A percentile compares a stretch with the other conserved stretches of the same genome.
Evolutionary conservation across 2,113 vertebrate species (phyloP).

Genomic region (Oophaga pumilio): DNA sequence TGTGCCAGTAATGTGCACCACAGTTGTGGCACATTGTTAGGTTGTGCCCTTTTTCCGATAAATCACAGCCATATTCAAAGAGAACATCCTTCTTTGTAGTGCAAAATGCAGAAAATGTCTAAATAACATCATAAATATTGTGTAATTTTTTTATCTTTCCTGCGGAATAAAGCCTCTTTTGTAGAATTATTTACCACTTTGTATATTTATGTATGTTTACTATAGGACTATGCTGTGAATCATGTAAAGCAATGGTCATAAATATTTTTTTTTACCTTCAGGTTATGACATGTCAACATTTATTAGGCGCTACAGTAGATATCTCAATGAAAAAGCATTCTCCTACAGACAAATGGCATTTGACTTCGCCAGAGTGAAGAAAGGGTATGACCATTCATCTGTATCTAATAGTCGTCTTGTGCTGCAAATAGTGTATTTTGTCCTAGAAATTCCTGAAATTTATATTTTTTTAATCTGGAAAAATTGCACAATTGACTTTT

Average conservation of each 20-base stretch:
- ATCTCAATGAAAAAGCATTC: slow-evolving; percentile 98
- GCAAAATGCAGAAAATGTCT: no score
- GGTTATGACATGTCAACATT: slow-evolving; percentile 97
- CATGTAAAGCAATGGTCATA: background rate
- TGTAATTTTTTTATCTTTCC: no score
- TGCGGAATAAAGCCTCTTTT: background rate
- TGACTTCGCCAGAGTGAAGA: slow-evolving; percentile 98
- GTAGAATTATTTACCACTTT: background rate
- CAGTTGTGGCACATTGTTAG: no score
- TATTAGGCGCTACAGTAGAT: slow-evolving; percentile 95
- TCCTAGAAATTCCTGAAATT: background rate
- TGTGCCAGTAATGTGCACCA: no score
- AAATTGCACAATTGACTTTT: background rate
- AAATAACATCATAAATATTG: no score
- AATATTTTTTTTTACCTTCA: slow-evolving; percentile 60
- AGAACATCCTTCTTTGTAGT: no score
- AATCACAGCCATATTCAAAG: no score
- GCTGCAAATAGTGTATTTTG: background rate
- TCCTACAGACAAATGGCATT: slow-evolving; percentile 99
- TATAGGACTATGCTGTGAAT: background rate
- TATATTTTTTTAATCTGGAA: background rate
- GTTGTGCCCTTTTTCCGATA: no score
- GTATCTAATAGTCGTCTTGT: background rate
- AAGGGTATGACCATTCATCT: slow-evolving; percentile 79
- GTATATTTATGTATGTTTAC: background rate